These are phyloP conservation scores for Heliconius ismenius DNA, from an alignment of 2,888 invertebrate genomes.

Conservation along the genomic window DNA sequence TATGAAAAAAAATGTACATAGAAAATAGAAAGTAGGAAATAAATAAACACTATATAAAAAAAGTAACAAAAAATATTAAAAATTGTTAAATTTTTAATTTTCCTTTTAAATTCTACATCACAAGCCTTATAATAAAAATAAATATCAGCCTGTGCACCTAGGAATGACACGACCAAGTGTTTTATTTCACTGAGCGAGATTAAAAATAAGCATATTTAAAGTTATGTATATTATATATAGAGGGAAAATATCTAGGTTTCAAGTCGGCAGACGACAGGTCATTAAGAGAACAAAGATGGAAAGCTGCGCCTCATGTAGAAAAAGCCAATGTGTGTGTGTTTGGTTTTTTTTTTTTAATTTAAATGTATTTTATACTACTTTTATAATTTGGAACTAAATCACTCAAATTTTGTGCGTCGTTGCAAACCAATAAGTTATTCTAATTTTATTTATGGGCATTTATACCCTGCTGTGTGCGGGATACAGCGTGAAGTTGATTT, in stretches of 20 bases:
- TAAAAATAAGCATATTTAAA: neutral
- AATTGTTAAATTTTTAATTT: neutral
- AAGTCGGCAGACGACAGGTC: neutral
- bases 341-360: neutral
- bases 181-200: neutral
- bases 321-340: neutral
- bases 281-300: slow-evolving; percentile 8
- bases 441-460: neutral
- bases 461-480: too few relatives aligned
- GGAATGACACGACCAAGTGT: neutral
- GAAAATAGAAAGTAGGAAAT: neutral
- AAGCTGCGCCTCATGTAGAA: neutral
- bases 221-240: neutral
- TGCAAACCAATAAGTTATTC: neutral
- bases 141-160: neutral
- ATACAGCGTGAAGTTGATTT: too few relatives aligned
- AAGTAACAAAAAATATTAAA: neutral
- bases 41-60: slow-evolving; percentile 4
- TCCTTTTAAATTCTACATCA: slow-evolving; percentile 23
- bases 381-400: neutral
- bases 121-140: slow-evolving; percentile 21
- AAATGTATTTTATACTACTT: neutral
- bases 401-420: neutral
- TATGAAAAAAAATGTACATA: slow-evolving; percentile 1
- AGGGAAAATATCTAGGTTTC: neutral